Percentiles rank a stretch among this genome's conserved stretches.
phyloP scores from a whole-genome alignment of 1,140 invertebrate genomes.

The Musca domestica region DNA sequence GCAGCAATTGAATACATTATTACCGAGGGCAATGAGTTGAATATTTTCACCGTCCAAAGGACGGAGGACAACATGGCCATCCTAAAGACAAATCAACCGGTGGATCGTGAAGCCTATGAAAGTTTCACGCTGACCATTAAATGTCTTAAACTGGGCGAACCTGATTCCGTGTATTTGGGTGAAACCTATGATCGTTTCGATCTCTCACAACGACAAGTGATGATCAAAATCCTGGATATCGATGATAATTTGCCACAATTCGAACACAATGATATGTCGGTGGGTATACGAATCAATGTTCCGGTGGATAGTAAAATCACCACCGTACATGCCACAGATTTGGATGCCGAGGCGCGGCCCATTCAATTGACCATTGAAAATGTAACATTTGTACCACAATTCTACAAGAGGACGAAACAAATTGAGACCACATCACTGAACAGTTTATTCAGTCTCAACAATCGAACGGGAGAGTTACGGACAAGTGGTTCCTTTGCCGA shows the following conservation, averaged over 20 bases:
- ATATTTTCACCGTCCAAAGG: conserved; percentile 63
- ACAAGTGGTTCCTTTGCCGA: conserved; percentile 67
- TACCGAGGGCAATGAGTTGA: conserved; percentile 71
- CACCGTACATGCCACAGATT: conserved; percentile 65
- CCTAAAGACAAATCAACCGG: conserved; percentile 60
- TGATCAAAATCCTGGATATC: conserved; percentile 67
- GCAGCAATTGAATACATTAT: conserved; percentile 74
- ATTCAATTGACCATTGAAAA: conserved; percentile 66
- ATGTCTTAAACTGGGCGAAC: conserved; percentile 57
- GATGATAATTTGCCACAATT: conserved; percentile 75
- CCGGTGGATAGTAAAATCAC: conserved; percentile 71
- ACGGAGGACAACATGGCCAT: conserved; percentile 66
- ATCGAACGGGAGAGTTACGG: conserved; percentile 65
- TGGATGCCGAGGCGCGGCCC: conserved; percentile 65
- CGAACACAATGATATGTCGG: conserved; percentile 63
- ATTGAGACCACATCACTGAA: conserved; percentile 55
- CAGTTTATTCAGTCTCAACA: conserved; percentile 61
- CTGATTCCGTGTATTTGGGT: conserved; percentile 48
- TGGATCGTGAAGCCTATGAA: conserved; percentile 67
- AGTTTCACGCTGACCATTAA: conserved; percentile 67
- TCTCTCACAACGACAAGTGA: conserved; percentile 67
- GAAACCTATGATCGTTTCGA: conserved; percentile 58
- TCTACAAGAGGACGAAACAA: conserved; percentile 54
- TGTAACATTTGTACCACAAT: conserved; percentile 66
- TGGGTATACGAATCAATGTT: conserved; percentile 73